Conservation (phyloP, 2,113 vertebrate genomes). For the Archocentrus centrarchus region DNA sequence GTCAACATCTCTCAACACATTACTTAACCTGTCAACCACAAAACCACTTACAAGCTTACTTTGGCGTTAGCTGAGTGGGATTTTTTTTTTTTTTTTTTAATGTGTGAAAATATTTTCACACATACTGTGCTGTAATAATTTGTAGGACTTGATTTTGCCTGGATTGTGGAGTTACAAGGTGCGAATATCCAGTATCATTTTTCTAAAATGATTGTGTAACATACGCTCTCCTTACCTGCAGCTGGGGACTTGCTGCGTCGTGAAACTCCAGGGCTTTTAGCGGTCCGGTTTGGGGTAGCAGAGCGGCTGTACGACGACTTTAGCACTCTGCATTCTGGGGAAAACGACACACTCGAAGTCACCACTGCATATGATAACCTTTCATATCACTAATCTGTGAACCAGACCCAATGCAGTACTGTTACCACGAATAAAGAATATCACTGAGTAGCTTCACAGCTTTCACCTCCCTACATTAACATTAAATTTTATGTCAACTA, state of each 20-base stretch:
- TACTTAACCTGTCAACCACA: background rate
- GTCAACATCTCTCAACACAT: conserved; percentile 14
- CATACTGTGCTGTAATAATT: background rate
- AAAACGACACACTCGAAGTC: conserved; percentile 42
- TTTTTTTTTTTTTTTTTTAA: background rate
- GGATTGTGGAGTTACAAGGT: background rate
- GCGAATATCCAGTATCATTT: background rate
- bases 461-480: background rate
- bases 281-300: conserved; percentile 77
- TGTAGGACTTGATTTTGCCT: background rate
- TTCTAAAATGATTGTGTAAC: background rate
- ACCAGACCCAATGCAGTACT: background rate
- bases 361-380: background rate
- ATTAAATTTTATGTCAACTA: background rate
- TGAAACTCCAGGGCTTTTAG: conserved; percentile 87
- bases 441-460: background rate
- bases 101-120: background rate
- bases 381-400: background rate
- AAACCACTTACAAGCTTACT: background rate
- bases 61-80: background rate
- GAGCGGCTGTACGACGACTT: conserved; percentile 88
- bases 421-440: background rate
- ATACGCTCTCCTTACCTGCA: conserved; percentile 82
- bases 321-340: conserved; percentile 90
- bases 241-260: conserved; percentile 94